Base-by-base conservation (phyloP, 2,113 vertebrate genomes). In the Canis aureus region DNA sequence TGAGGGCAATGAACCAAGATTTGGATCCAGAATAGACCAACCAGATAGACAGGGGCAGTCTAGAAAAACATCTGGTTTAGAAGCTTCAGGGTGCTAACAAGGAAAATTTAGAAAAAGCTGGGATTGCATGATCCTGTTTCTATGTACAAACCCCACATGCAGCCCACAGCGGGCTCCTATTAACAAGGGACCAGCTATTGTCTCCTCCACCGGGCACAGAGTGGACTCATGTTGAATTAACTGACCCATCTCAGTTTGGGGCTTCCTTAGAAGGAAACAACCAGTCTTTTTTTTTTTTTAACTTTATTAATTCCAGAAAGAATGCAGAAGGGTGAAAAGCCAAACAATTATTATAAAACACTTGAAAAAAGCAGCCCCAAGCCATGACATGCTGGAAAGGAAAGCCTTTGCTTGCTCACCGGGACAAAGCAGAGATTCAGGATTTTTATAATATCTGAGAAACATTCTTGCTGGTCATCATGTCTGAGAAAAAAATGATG, bases 301-400 rank as follows among this genome's bases (percentile, higher is more conserved):
- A 59, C 43, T 91, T 97, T 78, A 87, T 88, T 95, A 91, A 91
- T 83, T 84, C 19, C 43, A 55, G 64, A 91, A 74, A 74, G 16
- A 91, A 84, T 55, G 96, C 62, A 87, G 81, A 93, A 94, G 55
- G 22, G n/a, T 90, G 22, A 93, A 90, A 96, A 87, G 15, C 32
- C 8, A n/a, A 84, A 73, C 43, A 43, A 38, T 80, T 27, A 16
- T 76, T 62, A 89, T 29, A 32, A 87, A 87, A 86, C 76, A 2
- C 81, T 93, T 84, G 55, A 79, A 92, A 38, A 86, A 93, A n/a
- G 35, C 35, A 94, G 59, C n/a, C 29, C 59, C 16, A 49, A 57
- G 53, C 60, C 49, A 32, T 29, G 82, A 38, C 23, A 81, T 51
- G 29, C 69, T 90, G 71, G 23, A 49, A 60, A 80, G 16, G 64